Evolutionary conservation across 1,140 invertebrate genomes (phyloP).

Genomic region (Geopemphigus sp.): DNA sequence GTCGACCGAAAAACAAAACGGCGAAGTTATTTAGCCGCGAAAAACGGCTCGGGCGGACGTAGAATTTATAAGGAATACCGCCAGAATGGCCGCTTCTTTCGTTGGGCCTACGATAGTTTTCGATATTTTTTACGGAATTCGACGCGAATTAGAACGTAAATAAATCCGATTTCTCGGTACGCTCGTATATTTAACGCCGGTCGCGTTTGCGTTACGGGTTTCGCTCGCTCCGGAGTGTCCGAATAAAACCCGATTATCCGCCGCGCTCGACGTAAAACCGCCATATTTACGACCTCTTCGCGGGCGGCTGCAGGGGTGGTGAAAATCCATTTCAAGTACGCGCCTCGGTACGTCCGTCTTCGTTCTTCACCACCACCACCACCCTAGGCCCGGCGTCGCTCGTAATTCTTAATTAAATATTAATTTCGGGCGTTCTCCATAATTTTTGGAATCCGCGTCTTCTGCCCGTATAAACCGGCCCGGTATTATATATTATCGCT

Average conservation of each 20-base stretch:
- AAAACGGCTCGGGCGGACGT: too few relatives aligned
- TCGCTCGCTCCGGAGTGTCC: not conserved
- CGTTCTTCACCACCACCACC: not conserved
- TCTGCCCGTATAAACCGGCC: not conserved
- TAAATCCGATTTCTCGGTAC: too few relatives aligned
- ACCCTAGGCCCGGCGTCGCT: not conserved
- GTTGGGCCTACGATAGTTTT: too few relatives aligned
- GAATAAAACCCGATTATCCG: conserved; percentile 28
- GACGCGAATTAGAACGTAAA: too few relatives aligned
- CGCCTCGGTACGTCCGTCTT: conserved; percentile 10
- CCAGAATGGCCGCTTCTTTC: too few relatives aligned
- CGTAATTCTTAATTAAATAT: conserved; percentile 40
- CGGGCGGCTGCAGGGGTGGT: too few relatives aligned
- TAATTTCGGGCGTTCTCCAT: conserved; percentile 8
- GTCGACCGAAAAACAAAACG: too few relatives aligned
- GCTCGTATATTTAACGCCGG: not conserved
- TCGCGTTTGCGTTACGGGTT: not conserved
- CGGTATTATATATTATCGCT: not conserved
- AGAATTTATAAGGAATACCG: too few relatives aligned
- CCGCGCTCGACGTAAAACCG: conserved; percentile 11
- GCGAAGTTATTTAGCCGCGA: too few relatives aligned
- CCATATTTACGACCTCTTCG: conserved; percentile 15
- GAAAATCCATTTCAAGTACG: conserved; percentile 24
- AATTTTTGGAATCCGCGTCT: conserved; percentile 4
- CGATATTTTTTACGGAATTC: too few relatives aligned